Evolutionary conservation across 2,797 vertebrate genomes (phyloP).

Genomic region (Mallotus villosus): DNA sequence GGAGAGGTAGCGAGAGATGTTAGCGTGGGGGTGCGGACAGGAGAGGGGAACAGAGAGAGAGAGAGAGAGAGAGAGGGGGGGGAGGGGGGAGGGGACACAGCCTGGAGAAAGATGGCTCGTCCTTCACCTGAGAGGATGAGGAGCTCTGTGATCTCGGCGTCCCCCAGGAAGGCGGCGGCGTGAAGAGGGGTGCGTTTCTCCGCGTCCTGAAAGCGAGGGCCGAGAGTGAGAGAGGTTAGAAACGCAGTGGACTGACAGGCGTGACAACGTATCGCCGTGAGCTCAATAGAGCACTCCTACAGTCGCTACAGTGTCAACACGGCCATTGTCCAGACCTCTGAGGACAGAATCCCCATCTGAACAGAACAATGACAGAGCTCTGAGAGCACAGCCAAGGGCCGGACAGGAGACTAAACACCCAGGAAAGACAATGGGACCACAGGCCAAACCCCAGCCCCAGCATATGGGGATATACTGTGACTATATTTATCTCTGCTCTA

Average conservation of each 20-base stretch:
- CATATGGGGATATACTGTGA: background rate
- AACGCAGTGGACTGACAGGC: too few relatives aligned
- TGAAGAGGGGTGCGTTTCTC: conserved; percentile 97
- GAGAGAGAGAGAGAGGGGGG: background rate
- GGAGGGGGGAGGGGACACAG: background rate
- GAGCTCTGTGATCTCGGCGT: conserved; percentile 95
- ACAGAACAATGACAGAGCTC: conserved; percentile 27
- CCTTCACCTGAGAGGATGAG: conserved; percentile 93
- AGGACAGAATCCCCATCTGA: conserved; percentile 16
- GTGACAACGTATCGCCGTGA: background rate
- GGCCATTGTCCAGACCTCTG: conserved; percentile 22
- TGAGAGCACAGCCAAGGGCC: conserved; percentile 6
- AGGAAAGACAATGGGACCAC: background rate
- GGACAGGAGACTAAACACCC: conserved; percentile 38
- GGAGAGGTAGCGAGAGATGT: background rate
- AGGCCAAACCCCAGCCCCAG: conserved; percentile 2
- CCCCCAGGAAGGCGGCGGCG: conserved; percentile 91
- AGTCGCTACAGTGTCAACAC: conserved; percentile 23
- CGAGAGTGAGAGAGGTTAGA: background rate
- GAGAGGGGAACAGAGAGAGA: background rate
- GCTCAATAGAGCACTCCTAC: background rate
- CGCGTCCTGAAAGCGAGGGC: conserved; percentile 77
- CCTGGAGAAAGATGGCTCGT: background rate
- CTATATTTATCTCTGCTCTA: conserved; percentile 4
- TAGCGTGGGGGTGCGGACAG: background rate